These are phyloP conservation scores for Zingel zingel DNA, from an alignment of 2,113 vertebrate species.

Conservation along the genomic window DNA sequence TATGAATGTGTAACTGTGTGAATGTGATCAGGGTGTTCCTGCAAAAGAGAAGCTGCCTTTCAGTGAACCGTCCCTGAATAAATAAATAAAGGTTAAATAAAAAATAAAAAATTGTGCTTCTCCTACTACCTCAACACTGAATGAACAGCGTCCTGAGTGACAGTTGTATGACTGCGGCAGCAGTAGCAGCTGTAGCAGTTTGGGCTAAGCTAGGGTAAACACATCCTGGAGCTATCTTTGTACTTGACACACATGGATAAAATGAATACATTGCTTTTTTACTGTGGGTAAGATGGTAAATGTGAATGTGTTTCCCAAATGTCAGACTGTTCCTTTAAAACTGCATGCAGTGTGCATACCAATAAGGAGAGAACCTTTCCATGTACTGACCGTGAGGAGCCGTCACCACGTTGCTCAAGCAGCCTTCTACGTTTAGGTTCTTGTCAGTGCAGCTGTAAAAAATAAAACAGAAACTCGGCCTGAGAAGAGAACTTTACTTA, in stretches of 20 bases:
- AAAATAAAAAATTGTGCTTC: not conserved
- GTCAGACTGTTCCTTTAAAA: not conserved
- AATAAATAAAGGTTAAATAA: too few species aligned
- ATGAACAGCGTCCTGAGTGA: not conserved
- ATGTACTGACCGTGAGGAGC: conserved; percentile 83
- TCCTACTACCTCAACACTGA: not conserved
- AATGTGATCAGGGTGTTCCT: too few species aligned
- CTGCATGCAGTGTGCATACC: not conserved
- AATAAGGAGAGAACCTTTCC: not conserved
- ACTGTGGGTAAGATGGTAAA: not conserved
- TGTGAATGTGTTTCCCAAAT: not conserved
- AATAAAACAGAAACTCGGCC: not conserved
- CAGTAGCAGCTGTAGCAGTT: not conserved
- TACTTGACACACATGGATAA: not conserved
- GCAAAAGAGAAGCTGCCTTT: too few species aligned
- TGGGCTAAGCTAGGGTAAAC: not conserved
- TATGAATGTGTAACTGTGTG: too few species aligned
- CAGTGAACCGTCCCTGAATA: too few species aligned
- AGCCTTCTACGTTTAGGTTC: conserved; percentile 65
- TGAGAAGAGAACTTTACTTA: not conserved
- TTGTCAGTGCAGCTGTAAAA: conserved; percentile 82
- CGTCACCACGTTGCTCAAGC: conserved; percentile 84
- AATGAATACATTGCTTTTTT: not conserved
- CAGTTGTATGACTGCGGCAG: not conserved
- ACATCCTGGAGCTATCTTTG: not conserved